Base-by-base conservation (phyloP, 2,888 invertebrate genomes). In the Heterodera filipjevi region DNA sequence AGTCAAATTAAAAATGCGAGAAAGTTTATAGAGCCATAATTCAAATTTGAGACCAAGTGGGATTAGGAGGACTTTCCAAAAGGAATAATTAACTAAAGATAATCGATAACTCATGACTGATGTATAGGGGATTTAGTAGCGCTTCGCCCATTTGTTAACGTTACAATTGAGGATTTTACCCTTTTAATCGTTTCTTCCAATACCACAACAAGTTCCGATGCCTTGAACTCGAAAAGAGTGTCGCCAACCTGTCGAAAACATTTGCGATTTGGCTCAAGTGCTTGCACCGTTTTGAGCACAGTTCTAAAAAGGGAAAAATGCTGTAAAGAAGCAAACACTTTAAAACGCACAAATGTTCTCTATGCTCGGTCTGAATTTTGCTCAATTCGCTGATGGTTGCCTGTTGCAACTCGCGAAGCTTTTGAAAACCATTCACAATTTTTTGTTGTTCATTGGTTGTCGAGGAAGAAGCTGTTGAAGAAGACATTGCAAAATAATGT, bases 241-340 rank as follows among this genome's bases (percentile, higher is more conserved):
- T 86, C 85, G 49, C 85, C 83, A 30, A 86, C 82, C 46, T 85
- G 78, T 30, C 84, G 82, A 81, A 84, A 86, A 71, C 86, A 86
- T 64, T 82, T 84, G 72, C 83, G 82, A 12, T 83, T 81, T 16
- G 81, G 80, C 44, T 85, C 82, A 77, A 86, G 71, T 1, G 82
- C 82, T 64, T 84, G 80, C 66, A 86, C 79, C n/a, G 84, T 78
- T 14, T 84, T 82, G 32, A 86, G 74, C 14, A 86, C 86, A 19
- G 79, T 79, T 46, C 79, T 79, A 72, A 44, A 71, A 16, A 19
- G 44, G 44, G 12, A 44, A 44, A 39, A 33, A 30, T 0, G 66
- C 44, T 10, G 12, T 16, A 66, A 27, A 19, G 30, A 19, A n/a
- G 66, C 33, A 78, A 70, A 30, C 16, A 44, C 33, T 39, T 27